Evolutionary conservation across 2,113 vertebrate genomes (phyloP).

Genomic region (Pholis gunnellus): DNA sequence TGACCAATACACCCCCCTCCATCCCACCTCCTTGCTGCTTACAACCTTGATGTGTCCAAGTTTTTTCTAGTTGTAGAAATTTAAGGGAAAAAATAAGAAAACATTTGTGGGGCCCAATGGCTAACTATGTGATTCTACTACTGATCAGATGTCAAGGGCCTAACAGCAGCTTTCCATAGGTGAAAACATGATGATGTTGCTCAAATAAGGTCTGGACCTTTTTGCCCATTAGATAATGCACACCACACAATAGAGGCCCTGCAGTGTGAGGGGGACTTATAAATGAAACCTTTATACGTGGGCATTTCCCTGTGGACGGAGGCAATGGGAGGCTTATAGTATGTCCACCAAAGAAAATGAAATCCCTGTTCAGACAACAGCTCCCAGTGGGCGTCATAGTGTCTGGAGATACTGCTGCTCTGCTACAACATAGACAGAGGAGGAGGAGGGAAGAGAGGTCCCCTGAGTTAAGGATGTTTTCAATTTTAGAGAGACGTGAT

Average conservation of each 20-base stretch:
- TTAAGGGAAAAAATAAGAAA: neutral
- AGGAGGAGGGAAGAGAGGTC: slow-evolving; percentile 41
- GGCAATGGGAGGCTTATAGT: slow-evolving; percentile 45
- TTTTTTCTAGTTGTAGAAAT: neutral
- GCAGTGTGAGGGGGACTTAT: slow-evolving; percentile 1
- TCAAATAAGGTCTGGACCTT: neutral
- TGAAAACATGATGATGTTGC: neutral
- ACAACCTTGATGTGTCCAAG: no score
- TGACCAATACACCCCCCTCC: no score
- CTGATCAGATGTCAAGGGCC: neutral
- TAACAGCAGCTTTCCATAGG: neutral
- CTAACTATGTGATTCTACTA: neutral
- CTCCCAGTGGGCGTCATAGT: slow-evolving; percentile 53
- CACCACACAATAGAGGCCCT: neutral
- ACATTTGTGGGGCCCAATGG: neutral
- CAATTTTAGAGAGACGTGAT: slow-evolving; percentile 64
- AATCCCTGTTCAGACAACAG: slow-evolving; percentile 63
- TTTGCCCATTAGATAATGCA: neutral
- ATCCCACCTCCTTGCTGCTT: no score
- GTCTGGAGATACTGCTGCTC: slow-evolving; percentile 50
- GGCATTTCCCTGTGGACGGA: slow-evolving; percentile 29
- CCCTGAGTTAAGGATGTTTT: slow-evolving; percentile 69
- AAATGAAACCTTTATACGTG: slow-evolving; percentile 25
- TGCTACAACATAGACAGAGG: slow-evolving; percentile 34
- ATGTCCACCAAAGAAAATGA: slow-evolving; percentile 56